These are phyloP conservation scores for Entomyzon cyanotis DNA, from an alignment of 2,113 vertebrate species.

Conservation along the genomic window DNA sequence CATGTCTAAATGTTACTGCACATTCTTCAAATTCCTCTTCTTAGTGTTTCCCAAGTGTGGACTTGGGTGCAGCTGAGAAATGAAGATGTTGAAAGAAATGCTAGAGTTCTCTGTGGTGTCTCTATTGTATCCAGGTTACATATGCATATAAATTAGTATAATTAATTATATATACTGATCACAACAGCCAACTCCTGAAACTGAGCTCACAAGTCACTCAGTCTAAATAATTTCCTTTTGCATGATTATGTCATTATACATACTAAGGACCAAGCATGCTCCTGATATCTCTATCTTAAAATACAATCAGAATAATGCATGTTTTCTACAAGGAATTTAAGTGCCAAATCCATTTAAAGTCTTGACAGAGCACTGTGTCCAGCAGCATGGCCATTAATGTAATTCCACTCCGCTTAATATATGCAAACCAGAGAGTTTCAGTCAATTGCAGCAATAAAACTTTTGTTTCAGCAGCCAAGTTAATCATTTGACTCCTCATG, in stretches of 20 bases:
- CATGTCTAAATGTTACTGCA: neutral
- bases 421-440: slow-evolving; percentile 69
- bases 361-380: slow-evolving; percentile 41
- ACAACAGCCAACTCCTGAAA: neutral
- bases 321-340: slow-evolving; percentile 2
- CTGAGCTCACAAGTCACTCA: neutral
- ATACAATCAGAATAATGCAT: slow-evolving; percentile 4
- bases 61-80: neutral
- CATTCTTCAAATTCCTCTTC: neutral
- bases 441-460: slow-evolving; percentile 68
- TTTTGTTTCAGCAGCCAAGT: slow-evolving; percentile 36
- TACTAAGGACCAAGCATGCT: neutral
- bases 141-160: neutral
- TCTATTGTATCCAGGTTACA: neutral
- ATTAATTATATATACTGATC: neutral
- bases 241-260: neutral
- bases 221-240: neutral
- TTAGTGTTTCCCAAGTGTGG: neutral
- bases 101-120: neutral
- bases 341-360: slow-evolving; percentile 8
- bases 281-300: neutral
- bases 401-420: slow-evolving; percentile 46
- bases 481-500: slow-evolving; percentile 37
- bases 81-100: neutral
- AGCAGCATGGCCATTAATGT: slow-evolving; percentile 68